Evolutionary conservation across 2,113 vertebrate genomes (phyloP), one percentile per base, ranked within the genome.

Genomic region (Damaliscus lunatus): DNA sequence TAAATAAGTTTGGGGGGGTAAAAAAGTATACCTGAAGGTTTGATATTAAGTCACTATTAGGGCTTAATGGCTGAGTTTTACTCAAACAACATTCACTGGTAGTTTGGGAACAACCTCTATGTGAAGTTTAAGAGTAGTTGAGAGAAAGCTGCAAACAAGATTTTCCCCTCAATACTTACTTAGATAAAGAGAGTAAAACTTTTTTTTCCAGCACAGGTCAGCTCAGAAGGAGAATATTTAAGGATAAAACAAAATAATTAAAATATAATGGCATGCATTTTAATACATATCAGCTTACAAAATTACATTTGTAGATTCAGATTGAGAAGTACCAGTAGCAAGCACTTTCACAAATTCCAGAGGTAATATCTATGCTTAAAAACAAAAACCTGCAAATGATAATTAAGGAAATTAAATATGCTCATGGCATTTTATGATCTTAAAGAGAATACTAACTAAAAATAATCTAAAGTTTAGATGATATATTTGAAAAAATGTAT

Each of bases 231-330:
- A 86, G 43, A 78, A 3, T 48, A 86, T 59, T 59, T 77, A 12
- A 92, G 36, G 36, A 62, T 19, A 67, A 90, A 53, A 62, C 91
- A 67, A 71, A 21, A 60, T 52, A 85, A 59, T 88, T 93, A 48
- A 84, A 88, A 86, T 77, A 64, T 36, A 55, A 3, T 50, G 3
- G 6, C 48, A 0, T 2, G 78, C 6, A 50, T 55, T 62, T 90
- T 78, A 91, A 60, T 88, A 74, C 13, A 5, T 64, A 52, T 48
- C 11, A 57, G 1, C 25, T 74, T 74, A 17, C 1, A 90, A 88
- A 62, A 87, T 62, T 67, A n/a, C 60, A 83, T 71, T 81, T 88
- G 17, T 12, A 46, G 52, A 77, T 50, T 86, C 13, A 55, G 5
- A 92, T 40, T 83, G 15, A 27, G 40, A 95, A 89, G 3, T 80